Evolutionary conservation across 2,888 invertebrate species (phyloP).

Genomic region (Cremastinae sp.): DNA sequence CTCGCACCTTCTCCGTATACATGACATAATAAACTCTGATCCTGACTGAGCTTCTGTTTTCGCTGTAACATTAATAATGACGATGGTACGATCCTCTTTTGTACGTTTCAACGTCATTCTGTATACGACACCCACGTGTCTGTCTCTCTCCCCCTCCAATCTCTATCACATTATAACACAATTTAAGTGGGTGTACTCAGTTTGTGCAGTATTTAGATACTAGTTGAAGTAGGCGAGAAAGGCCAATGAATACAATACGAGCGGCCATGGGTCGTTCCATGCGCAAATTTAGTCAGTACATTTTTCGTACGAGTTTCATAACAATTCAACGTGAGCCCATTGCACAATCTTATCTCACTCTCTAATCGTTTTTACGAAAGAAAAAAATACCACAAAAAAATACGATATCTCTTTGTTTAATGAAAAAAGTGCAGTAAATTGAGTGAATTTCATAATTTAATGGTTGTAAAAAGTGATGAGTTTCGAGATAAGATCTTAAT

Average conservation of each 20-base stretch:
- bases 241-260: conserved; percentile 30
- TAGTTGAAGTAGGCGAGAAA: conserved; percentile 39
- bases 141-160: conserved; percentile 20
- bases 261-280: conserved; percentile 22
- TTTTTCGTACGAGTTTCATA: too few relatives aligned
- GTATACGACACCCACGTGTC: conserved; percentile 67
- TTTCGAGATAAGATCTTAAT: too few relatives aligned
- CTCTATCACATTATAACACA: conserved; percentile 43
- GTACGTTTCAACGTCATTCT: conserved; percentile 29
- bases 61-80: conserved; percentile 15
- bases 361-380: too few relatives aligned
- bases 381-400: too few relatives aligned
- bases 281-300: not conserved
- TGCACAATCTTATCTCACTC: too few relatives aligned
- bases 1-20: not conserved
- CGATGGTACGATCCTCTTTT: conserved; percentile 30
- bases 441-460: too few relatives aligned
- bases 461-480: too few relatives aligned
- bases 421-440: too few relatives aligned
- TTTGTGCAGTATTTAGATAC: conserved; percentile 43
- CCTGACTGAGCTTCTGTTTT: conserved; percentile 27
- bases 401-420: too few relatives aligned
- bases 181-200: conserved; percentile 57
- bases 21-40: conserved; percentile 23
- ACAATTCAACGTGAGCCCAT: too few relatives aligned